Base-by-base conservation (phyloP, 2,888 invertebrate genomes). In the Tubulanus polymorphus region DNA sequence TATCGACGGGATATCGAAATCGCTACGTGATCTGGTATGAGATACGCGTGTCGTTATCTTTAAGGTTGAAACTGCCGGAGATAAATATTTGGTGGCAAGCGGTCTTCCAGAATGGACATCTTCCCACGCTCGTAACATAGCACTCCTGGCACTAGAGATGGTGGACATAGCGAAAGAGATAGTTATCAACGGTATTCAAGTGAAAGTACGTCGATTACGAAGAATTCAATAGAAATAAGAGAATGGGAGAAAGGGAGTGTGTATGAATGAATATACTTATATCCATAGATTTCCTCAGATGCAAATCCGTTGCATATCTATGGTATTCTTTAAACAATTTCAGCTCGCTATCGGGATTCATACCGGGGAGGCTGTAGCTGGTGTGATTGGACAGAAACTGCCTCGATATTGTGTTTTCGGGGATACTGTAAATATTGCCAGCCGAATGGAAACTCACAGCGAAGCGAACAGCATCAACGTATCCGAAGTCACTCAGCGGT, bases 31-130 rank as follows among this genome's bases (percentile, higher is more conserved):
- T n/a, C n/a, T n/a, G n/a, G n/a, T n/a, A n/a, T n/a, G n/a, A n/a
- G n/a, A n/a, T n/a, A n/a, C n/a, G n/a, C n/a, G n/a, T n/a, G n/a
- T n/a, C n/a, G n/a, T n/a, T 41, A 15, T 15, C 41, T 23, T 69
- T 12, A 70, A 93, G 93, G 93, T 94, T 59, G 94, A 94, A 81
- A 94, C 93, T 18, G 91, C 94, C 28, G 93, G 93, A 59, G 93
- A 94, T 79, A 94, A 94, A 78, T 94, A 94, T 77, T 94, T 94
- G 93, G 92, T 93, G 0, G 93, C 93, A 88, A 46, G 93, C 66
- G 94, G 93, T 51, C 81, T 94, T 52, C 93, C 93, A 0, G 93
- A 93, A 75, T 89, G 88, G 12, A 92, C 92, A 74, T 85, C 86
- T 54, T 87, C 87, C 30, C 94, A 94, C 73, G 93, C 93, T 10